These are phyloP conservation scores for Taeniopygia guttata DNA, from an alignment of 2,797 vertebrate genomes.

Conservation along the genomic window DNA sequence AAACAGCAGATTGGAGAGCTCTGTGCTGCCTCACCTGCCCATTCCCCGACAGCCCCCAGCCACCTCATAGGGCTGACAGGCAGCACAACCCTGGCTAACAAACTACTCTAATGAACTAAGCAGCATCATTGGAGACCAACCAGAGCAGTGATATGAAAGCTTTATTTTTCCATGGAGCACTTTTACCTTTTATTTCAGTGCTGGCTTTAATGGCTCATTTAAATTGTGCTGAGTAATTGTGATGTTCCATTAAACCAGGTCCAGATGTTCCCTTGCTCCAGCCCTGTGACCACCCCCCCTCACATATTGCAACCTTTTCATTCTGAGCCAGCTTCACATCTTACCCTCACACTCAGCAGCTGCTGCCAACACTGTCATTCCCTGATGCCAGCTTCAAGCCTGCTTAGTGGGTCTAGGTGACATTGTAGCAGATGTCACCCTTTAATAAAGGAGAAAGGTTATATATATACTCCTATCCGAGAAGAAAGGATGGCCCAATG, in stretches of 20 bases:
- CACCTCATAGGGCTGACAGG: neutral
- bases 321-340: neutral
- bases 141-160: neutral
- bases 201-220: neutral
- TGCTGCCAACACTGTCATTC: neutral
- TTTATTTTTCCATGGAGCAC: neutral
- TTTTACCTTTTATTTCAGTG: neutral
- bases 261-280: neutral
- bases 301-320: neutral
- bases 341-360: neutral
- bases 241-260: neutral
- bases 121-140: neutral
- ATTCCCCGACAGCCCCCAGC: neutral
- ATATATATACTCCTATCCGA: neutral
- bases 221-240: constrained; percentile 41
- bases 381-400: neutral
- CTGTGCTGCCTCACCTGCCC: neutral
- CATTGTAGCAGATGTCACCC: neutral
- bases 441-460: neutral
- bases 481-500: neutral
- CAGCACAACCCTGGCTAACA: neutral
- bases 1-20: neutral
- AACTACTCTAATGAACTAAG: neutral
- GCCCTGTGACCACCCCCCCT: neutral
- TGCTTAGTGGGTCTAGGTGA: neutral